These are phyloP conservation scores for Zoroaster sp. DNA, from an alignment of 53 echinoderm and acorn worm genomes.

Conservation along the genomic window DNA sequence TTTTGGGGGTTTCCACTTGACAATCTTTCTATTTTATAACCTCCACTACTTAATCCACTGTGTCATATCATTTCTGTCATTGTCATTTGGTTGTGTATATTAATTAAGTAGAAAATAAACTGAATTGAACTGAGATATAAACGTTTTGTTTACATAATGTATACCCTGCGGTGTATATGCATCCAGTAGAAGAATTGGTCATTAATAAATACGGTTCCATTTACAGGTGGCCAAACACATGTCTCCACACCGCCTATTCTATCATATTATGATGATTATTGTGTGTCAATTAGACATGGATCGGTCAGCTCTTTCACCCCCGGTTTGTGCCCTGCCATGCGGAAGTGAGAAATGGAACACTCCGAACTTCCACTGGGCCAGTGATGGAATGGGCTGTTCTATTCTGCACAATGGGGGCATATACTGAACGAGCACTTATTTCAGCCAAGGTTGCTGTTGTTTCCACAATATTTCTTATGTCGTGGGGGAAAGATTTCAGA, in stretches of 20 bases:
- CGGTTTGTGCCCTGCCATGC: slow-evolving; percentile 27
- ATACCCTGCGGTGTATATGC: background rate
- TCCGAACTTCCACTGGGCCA: slow-evolving; percentile 17
- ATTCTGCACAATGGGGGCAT: background rate
- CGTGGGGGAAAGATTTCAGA: background rate
- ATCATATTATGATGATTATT: slow-evolving; percentile 31
- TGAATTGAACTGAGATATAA: no score
- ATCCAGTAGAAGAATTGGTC: background rate
- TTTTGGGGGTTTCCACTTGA: no score
- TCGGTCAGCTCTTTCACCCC: slow-evolving; percentile 24
- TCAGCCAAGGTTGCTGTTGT: background rate
- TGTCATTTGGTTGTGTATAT: no score
- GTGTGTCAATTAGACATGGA: slow-evolving; percentile 41
- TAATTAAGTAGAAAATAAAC: no score
- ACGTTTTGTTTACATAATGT: background rate
- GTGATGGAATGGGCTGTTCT: background rate
- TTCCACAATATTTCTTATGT: background rate
- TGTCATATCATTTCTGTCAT: no score
- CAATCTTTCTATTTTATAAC: no score
- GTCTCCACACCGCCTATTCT: background rate
- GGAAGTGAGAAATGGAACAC: slow-evolving; percentile 33
- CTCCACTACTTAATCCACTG: no score
- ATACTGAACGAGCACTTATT: background rate
- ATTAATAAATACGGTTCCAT: background rate
- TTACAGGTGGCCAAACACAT: slow-evolving; percentile 35